Conservation (phyloP, 2,888 invertebrate species). For the Hecatera dysodea region DNA sequence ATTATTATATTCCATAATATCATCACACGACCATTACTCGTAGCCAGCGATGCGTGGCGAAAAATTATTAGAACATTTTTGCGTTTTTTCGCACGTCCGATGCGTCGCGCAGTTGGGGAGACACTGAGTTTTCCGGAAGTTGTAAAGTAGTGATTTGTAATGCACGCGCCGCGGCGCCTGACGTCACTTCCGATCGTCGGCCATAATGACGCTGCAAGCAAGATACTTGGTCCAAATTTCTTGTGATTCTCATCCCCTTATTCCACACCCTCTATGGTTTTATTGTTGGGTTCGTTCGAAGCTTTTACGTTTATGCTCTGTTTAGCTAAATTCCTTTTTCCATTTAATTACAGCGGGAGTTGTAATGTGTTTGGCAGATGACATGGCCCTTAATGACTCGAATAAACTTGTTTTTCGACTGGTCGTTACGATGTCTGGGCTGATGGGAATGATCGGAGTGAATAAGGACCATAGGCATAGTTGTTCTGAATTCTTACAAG, state of each 20-base stretch:
- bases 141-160: slow-evolving; percentile 91
- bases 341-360: slow-evolving; percentile 84
- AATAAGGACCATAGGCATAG: slow-evolving; percentile 13
- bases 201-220: slow-evolving; percentile 84
- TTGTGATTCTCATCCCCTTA: slow-evolving; percentile 71
- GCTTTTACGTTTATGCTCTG: slow-evolving; percentile 88
- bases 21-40: slow-evolving; percentile 88
- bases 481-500: slow-evolving; percentile 25
- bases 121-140: slow-evolving; percentile 87
- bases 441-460: slow-evolving; percentile 28
- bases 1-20: slow-evolving; percentile 89
- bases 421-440: slow-evolving; percentile 49
- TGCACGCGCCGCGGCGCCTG: slow-evolving; percentile 90
- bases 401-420: slow-evolving; percentile 71
- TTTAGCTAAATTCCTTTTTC: slow-evolving; percentile 86
- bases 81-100: slow-evolving; percentile 82
- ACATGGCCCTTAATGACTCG: slow-evolving; percentile 78
- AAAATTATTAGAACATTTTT: slow-evolving; percentile 83
- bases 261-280: slow-evolving; percentile 75
- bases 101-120: slow-evolving; percentile 74
- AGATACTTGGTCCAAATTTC: slow-evolving; percentile 71
- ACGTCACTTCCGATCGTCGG: slow-evolving; percentile 84
- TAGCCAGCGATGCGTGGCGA: slow-evolving; percentile 83
- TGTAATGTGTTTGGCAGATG: slow-evolving; percentile 84
- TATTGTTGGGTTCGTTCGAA: slow-evolving; percentile 70